Conservation (phyloP, 2,888 invertebrate genomes). For the Andrena bucephala region DNA sequence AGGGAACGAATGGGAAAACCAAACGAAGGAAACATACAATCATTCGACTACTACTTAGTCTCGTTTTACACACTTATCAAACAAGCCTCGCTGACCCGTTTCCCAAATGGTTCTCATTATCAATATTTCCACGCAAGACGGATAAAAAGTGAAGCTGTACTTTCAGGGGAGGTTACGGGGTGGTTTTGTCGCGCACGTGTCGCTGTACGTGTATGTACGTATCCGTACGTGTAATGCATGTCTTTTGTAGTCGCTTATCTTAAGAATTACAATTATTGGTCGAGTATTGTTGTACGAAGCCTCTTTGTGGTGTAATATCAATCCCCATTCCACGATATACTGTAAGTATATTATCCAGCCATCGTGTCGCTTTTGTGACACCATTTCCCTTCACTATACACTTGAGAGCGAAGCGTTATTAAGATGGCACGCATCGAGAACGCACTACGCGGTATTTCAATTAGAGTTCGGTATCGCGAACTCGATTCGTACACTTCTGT, state of each 20-base stretch:
- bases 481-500: slow-evolving; percentile 29
- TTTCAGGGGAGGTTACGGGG: slow-evolving; percentile 10
- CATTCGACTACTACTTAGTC: slow-evolving; percentile 31
- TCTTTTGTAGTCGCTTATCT: slow-evolving; percentile 49
- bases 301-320: slow-evolving; percentile 47
- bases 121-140: slow-evolving; percentile 8
- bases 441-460: neutral
- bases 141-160: slow-evolving; percentile 36
- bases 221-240: slow-evolving; percentile 16
- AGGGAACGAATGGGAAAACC: slow-evolving; percentile 26
- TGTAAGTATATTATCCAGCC: slow-evolving; percentile 14
- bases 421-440: slow-evolving; percentile 22
- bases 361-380: slow-evolving; percentile 11
- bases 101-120: slow-evolving; percentile 16
- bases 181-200: slow-evolving; percentile 17
- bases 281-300: slow-evolving; percentile 67
- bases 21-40: slow-evolving; percentile 57
- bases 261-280: slow-evolving; percentile 72
- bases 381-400: slow-evolving; percentile 29
- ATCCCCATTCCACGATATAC: slow-evolving; percentile 8
- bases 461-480: slow-evolving; percentile 16
- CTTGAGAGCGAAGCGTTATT: slow-evolving; percentile 41
- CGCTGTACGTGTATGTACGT: slow-evolving; percentile 6
- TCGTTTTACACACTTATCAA: slow-evolving; percentile 28
- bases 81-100: neutral